phyloP scores from a whole-genome alignment of 2,888 invertebrate species.

The Ormyrus labotus region DNA sequence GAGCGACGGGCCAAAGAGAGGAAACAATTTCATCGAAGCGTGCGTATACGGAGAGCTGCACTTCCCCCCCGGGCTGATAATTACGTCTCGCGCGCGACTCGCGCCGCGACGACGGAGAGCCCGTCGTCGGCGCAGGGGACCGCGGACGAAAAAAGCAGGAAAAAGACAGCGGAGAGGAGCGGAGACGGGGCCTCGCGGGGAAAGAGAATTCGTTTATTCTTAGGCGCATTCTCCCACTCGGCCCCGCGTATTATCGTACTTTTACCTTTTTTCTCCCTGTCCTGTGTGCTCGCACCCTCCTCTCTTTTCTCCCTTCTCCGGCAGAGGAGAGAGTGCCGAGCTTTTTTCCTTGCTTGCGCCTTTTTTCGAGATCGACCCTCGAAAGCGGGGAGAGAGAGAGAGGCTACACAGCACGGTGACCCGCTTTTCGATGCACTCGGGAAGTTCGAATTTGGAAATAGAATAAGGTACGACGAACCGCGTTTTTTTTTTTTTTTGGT shows the following conservation, averaged over 20 bases:
- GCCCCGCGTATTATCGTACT: slow-evolving; percentile 12
- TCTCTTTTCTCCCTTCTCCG: neutral
- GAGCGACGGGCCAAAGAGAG: neutral
- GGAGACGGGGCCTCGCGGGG: slow-evolving; percentile 22
- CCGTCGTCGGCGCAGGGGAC: neutral
- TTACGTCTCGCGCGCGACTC: slow-evolving; percentile 4
- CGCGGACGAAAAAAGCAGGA: slow-evolving; percentile 22
- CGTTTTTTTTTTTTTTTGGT: slow-evolving; percentile 22
- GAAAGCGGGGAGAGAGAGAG: neutral
- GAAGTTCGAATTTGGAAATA: slow-evolving; percentile 33
- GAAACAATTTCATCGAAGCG: slow-evolving; percentile 23
- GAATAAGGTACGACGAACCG: slow-evolving; percentile 10
- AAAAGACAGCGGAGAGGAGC: slow-evolving; percentile 3
- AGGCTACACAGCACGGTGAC: slow-evolving; percentile 20
- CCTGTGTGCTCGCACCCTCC: neutral
- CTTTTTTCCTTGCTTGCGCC: neutral
- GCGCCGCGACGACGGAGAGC: neutral
- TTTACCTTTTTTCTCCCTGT: slow-evolving; percentile 24
- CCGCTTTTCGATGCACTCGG: slow-evolving; percentile 11
- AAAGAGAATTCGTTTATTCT: slow-evolving; percentile 65
- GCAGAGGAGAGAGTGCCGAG: no score
- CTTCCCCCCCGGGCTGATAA: slow-evolving; percentile 25
- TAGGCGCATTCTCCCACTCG: slow-evolving; percentile 58
- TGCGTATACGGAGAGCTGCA: neutral
- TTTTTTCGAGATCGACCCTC: slow-evolving; percentile 38